phyloP scores from a whole-genome alignment of 2,113 vertebrate genomes.

The Notothenia coriiceps region DNA sequence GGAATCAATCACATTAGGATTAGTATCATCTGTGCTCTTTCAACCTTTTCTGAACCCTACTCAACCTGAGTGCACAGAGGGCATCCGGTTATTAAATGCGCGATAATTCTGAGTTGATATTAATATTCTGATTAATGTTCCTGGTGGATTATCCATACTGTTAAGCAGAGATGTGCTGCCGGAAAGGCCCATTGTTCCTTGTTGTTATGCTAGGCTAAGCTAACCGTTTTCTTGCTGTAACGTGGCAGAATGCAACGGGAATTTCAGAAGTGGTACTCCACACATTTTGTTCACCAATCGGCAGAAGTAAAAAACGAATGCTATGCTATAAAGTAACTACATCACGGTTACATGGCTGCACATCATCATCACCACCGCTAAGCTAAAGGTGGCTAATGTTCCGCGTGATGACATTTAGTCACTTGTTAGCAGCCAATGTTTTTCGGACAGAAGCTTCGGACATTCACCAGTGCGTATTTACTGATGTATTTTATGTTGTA shows the following conservation, averaged over 20 bases:
- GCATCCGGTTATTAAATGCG: slow-evolving; percentile 27
- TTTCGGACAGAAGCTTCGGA: too few relatives aligned
- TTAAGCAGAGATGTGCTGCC: slow-evolving; percentile 15
- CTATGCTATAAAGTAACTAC: too few relatives aligned
- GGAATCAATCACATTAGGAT: slow-evolving; percentile 40
- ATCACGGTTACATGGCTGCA: too few relatives aligned
- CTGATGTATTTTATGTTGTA: too few relatives aligned
- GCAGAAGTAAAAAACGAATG: too few relatives aligned
- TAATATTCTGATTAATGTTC: slow-evolving; percentile 62
- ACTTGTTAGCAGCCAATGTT: too few relatives aligned
- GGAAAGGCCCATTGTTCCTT: background rate
- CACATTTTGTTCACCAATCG: too few relatives aligned
- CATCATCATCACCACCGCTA: too few relatives aligned
- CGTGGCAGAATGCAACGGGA: background rate
- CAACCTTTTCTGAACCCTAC: slow-evolving; percentile 31
- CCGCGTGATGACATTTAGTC: too few relatives aligned
- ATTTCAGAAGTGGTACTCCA: background rate
- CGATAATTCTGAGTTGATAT: slow-evolving; percentile 56
- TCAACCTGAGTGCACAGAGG: slow-evolving; percentile 46
- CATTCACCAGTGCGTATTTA: too few relatives aligned
- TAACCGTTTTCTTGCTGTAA: background rate
- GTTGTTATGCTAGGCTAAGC: background rate
- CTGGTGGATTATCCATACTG: slow-evolving; percentile 48
- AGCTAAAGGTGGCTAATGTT: too few relatives aligned
- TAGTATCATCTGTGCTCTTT: slow-evolving; percentile 42